Conservation (phyloP, 2,888 invertebrate genomes). For the Callosobruchus maculatus region DNA sequence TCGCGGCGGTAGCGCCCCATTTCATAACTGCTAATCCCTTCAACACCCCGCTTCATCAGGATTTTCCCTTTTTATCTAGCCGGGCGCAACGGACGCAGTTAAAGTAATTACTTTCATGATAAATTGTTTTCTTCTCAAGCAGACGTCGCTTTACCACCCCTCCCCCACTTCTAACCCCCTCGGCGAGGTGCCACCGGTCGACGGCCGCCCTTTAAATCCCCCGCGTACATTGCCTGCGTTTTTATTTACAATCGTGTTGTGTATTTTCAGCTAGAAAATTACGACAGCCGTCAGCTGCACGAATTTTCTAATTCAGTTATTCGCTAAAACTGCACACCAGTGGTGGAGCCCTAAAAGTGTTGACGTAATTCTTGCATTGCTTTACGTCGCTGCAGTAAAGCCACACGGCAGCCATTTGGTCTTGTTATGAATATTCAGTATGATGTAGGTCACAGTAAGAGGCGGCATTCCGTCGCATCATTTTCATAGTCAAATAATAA, state of each 20-base stretch:
- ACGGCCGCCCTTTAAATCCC: not conserved
- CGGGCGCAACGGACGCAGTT: constrained; percentile 21
- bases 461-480: too few species aligned
- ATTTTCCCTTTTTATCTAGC: not conserved
- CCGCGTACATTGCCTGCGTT: constrained; percentile 16
- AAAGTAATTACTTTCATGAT: constrained; percentile 33
- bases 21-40: not conserved
- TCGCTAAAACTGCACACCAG: constrained; percentile 4
- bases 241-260: constrained; percentile 29
- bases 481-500: too few species aligned
- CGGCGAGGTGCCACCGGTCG: not conserved
- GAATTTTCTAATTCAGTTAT: constrained; percentile 32
- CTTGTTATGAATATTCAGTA: too few species aligned
- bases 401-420: too few species aligned
- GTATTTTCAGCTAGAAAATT: constrained; percentile 28
- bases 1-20: not conserved
- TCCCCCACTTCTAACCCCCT: not conserved
- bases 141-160: constrained; percentile 1
- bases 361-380: too few species aligned
- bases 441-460: too few species aligned
- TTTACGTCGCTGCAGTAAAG: too few species aligned
- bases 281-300: constrained; percentile 27
- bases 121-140: constrained; percentile 29
- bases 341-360: not conserved
- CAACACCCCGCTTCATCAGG: not conserved